Evolutionary conservation across 2,797 vertebrate species (phyloP).

Genomic region (Coranthus polyacanthus): DNA sequence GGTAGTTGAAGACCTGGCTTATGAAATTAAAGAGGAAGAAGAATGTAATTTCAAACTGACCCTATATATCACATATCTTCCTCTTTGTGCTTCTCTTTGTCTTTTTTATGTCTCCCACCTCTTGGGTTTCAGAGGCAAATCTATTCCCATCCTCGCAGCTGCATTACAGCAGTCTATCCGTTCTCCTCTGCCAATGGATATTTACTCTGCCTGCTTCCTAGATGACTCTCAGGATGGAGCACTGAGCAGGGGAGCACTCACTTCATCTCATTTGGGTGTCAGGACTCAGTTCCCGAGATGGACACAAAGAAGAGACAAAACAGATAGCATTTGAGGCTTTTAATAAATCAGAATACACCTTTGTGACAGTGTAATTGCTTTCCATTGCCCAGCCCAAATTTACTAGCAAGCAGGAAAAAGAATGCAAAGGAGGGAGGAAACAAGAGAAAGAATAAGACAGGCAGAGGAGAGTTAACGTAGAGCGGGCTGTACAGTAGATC

Average conservation of each 20-base stretch:
- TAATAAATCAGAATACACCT: conserved; percentile 97
- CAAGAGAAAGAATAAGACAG: conserved; percentile 63
- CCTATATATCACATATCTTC: conserved; percentile 33
- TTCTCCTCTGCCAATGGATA: conserved; percentile 74
- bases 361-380: conserved; percentile 97
- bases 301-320: conserved; percentile 82
- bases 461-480: conserved; percentile 78
- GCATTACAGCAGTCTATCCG: conserved; percentile 57
- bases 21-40: conserved; percentile 59
- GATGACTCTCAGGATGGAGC: conserved; percentile 73
- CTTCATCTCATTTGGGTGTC: conserved; percentile 83
- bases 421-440: conserved; percentile 51
- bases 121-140: conserved; percentile 55
- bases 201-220: conserved; percentile 72
- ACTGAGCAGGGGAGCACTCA: conserved; percentile 68
- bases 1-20: conserved; percentile 44
- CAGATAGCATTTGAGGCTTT: conserved; percentile 92
- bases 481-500: conserved; percentile 93
- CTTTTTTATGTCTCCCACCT: conserved; percentile 37
- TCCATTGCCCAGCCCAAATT: conserved; percentile 89
- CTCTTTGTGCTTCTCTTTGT: conserved; percentile 34
- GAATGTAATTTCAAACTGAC: conserved; percentile 55
- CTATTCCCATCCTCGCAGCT: conserved; percentile 57
- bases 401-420: conserved; percentile 81
- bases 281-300: conserved; percentile 78